These are phyloP conservation scores for Excalfactoria chinensis DNA, from an alignment of 2,113 vertebrate species.

Conservation along the genomic window DNA sequence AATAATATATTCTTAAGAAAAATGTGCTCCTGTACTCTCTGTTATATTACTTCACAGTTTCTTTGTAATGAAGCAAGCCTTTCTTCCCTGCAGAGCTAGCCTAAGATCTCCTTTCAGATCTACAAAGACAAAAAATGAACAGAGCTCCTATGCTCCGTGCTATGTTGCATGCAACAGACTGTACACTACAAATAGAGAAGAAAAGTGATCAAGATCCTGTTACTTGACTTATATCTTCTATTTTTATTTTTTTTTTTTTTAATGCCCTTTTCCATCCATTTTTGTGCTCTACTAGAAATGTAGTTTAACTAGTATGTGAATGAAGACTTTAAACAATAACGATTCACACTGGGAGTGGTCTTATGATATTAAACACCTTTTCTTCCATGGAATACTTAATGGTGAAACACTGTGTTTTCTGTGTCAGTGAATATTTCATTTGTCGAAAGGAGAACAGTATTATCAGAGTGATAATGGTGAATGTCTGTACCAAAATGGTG, in stretches of 20 bases:
- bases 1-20: background rate
- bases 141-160: background rate
- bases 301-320: background rate
- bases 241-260: background rate
- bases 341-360: background rate
- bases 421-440: accelerated
- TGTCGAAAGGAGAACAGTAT: background rate
- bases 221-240: background rate
- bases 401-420: no score
- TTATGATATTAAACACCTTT: background rate
- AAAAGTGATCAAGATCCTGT: background rate
- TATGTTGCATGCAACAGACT: background rate
- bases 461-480: background rate
- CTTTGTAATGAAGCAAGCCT: background rate
- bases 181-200: background rate
- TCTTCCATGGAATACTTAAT: background rate
- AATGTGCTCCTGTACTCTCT: background rate
- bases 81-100: background rate
- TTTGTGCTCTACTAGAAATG: background rate
- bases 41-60: background rate
- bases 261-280: background rate
- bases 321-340: background rate
- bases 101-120: background rate
- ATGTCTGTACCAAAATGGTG: background rate
- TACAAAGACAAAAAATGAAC: background rate